Evolutionary conservation across 2,113 vertebrate genomes (phyloP).

Genomic region (Etia nguti): DNA sequence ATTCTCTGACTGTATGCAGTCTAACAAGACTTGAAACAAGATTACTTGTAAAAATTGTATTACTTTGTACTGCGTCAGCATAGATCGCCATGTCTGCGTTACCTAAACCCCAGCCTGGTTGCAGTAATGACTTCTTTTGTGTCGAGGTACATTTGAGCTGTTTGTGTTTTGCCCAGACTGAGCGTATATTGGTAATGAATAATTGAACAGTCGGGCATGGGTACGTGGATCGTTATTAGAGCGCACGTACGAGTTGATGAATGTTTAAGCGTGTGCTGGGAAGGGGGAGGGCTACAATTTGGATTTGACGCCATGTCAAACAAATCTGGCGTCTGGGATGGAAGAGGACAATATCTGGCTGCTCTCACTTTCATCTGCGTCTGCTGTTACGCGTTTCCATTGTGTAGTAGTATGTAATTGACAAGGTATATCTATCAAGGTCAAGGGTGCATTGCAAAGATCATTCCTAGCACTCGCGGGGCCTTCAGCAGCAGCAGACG

Average conservation of each 20-base stretch:
- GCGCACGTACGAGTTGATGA: background rate
- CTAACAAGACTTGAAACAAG: conserved; percentile 37
- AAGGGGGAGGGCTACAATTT: background rate
- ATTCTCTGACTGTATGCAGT: background rate
- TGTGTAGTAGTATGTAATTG: background rate
- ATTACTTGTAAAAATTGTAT: conserved; percentile 42
- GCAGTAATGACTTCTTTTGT: conserved; percentile 34
- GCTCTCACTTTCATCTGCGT: conserved; percentile 9
- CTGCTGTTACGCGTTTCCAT: conserved; percentile 9
- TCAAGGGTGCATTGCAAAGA: conserved; percentile 4
- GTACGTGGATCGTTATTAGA: background rate
- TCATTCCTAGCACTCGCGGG: background rate
- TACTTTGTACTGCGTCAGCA: background rate
- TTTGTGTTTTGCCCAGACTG: conserved; percentile 26
- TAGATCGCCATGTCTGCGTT: background rate
- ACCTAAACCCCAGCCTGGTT: conserved; percentile 4
- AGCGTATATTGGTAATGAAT: conserved; percentile 43
- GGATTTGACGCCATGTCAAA: background rate
- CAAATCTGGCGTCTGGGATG: background rate
- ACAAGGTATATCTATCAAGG: background rate
- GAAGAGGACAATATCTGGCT: background rate
- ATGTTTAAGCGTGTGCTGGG: background rate
- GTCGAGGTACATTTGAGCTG: conserved; percentile 29
- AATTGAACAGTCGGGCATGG: conserved; percentile 13
- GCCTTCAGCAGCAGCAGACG: background rate